phyloP scores from a whole-genome alignment of 2,113 vertebrate species.

The Erinaceus europaeus region DNA sequence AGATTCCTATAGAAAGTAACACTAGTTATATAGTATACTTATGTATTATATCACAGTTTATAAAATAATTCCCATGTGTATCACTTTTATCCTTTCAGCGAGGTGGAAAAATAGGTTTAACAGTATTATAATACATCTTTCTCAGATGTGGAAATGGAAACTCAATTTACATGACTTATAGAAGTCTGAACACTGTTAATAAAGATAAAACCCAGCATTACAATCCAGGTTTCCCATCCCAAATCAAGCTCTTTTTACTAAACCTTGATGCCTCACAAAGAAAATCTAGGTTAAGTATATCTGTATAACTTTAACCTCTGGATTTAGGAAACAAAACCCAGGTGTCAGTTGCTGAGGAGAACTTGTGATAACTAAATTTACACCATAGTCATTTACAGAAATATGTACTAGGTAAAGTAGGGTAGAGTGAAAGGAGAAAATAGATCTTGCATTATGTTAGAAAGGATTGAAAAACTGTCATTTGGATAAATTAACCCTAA shows the following conservation, averaged over 20 bases:
- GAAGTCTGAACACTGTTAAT: background rate
- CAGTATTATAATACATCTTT: background rate
- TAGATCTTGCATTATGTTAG: background rate
- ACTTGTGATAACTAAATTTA: background rate
- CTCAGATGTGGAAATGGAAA: background rate
- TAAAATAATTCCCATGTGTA: background rate
- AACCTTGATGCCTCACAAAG: background rate
- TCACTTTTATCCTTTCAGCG: background rate
- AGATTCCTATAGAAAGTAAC: background rate
- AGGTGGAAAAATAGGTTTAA: background rate
- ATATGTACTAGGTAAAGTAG: background rate
- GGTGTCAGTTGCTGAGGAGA: background rate
- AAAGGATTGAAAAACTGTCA: background rate
- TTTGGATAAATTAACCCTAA: background rate
- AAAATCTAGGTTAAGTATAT: background rate
- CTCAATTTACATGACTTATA: background rate
- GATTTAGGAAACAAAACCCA: background rate
- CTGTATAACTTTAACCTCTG: background rate
- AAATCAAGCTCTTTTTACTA: background rate
- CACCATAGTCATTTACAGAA: background rate
- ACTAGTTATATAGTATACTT: background rate
- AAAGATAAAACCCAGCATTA: background rate
- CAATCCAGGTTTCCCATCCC: background rate
- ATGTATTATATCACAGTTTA: background rate
- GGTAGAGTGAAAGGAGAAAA: background rate